phyloP scores from a whole-genome alignment of 2,113 vertebrate species.

The Phaetusa simplex region DNA sequence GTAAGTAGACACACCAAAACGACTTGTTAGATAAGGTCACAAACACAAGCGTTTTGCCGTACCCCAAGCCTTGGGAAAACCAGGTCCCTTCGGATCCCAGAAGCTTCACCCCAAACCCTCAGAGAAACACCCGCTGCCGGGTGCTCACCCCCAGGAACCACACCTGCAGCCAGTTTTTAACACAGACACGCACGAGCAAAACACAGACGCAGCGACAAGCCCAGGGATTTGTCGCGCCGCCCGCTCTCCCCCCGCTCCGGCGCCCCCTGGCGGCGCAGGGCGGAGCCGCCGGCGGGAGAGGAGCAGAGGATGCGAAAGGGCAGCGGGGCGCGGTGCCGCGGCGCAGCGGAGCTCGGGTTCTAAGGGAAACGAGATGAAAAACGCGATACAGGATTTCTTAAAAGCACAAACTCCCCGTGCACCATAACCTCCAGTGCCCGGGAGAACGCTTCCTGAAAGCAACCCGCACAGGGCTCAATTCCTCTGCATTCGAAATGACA shows the following conservation, averaged over 20 bases:
- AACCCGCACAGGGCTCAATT: fast-evolving
- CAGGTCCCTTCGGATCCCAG: fast-evolving
- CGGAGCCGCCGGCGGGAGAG: not conserved
- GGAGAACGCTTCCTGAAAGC: fast-evolving
- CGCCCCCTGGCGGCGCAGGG: not conserved
- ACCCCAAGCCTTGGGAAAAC: not conserved
- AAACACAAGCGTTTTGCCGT: fast-evolving
- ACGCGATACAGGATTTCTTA: fast-evolving
- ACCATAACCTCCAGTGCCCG: fast-evolving
- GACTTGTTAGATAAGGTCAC: fast-evolving
- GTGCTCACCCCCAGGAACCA: fast-evolving
- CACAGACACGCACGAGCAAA: fast-evolving
- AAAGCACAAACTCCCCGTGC: fast-evolving
- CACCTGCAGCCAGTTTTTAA: fast-evolving
- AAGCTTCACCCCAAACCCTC: not conserved
- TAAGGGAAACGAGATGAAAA: fast-evolving
- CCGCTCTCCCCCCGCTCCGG: not conserved
- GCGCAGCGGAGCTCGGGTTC: not conserved
- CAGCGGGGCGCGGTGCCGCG: not conserved
- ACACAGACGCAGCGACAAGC: fast-evolving
- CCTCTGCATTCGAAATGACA: fast-evolving
- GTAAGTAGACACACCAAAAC: fast-evolving
- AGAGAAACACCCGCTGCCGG: fast-evolving
- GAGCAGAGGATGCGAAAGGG: not conserved
- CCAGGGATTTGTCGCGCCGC: fast-evolving